phyloP scores from a whole-genome alignment of 2,888 invertebrate genomes.

The Drosophila multiciliata region DNA sequence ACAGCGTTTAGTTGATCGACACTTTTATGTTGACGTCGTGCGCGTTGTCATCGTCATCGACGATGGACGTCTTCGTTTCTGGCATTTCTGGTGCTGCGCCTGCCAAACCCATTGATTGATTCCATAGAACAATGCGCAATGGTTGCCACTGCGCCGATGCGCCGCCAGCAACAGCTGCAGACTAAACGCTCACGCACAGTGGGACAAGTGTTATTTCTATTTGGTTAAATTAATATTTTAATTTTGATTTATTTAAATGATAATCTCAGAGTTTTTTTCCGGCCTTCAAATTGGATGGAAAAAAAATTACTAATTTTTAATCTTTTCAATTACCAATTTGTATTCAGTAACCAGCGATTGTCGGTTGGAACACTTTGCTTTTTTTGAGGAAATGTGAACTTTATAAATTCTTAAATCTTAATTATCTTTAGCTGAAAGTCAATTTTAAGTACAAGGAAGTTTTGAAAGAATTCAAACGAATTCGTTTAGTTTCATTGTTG shows the following conservation, averaged over 20 bases:
- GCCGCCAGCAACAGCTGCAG: conserved; percentile 46
- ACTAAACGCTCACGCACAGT: conserved; percentile 49
- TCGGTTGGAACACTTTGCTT: not conserved
- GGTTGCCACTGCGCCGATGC: conserved; percentile 35
- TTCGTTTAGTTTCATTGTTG: not conserved
- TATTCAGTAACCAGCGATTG: not conserved
- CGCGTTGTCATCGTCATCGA: conserved; percentile 76
- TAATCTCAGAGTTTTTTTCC: not conserved
- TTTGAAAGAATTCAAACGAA: not conserved
- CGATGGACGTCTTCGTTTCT: conserved; percentile 44
- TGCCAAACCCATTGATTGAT: conserved; percentile 76
- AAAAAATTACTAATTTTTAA: not conserved
- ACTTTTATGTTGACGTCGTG: conserved; percentile 81
- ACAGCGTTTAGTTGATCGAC: conserved; percentile 81
- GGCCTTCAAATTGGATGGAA: not conserved
- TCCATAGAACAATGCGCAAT: conserved; percentile 77
- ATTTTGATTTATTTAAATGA: no score
- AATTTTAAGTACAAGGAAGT: conserved; percentile 14
- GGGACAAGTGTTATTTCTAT: conserved; percentile 30
- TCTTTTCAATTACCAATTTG: not conserved
- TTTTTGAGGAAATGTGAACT: not conserved
- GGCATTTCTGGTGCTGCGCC: conserved; percentile 77
- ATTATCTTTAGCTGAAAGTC: not conserved
- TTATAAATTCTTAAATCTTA: not conserved
- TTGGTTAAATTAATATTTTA: not conserved